Base-by-base conservation (phyloP, 1,140 invertebrate genomes). In the Aphelenchoides besseyi region DNA sequence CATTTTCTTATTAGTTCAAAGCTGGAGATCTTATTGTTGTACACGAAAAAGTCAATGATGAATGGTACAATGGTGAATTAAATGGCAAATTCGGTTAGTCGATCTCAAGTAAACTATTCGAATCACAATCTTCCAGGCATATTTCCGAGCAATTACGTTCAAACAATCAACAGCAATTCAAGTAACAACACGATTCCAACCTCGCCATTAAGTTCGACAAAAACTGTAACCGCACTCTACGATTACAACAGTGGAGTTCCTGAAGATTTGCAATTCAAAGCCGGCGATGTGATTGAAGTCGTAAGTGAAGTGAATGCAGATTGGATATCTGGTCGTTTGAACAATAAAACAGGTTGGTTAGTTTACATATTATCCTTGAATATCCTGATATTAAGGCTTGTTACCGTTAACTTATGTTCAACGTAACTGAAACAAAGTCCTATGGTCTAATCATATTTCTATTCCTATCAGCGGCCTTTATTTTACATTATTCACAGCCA, bases 31-130 rank as follows among this genome's bases (percentile, higher is more conserved):
- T 67, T 29, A 81, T 79, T 30, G 29, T 37, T 12, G 69, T 80
- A 12, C 33, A 64, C 37, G 66, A 72, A 30, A 36, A 64, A 30
- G 72, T 78, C 1, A 68, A 57, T 52, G 62, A 59, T 23, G 94
- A 98, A 83, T 98, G 95, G 95, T 98, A 95, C 95, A 96, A 94
- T 8, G 96, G 96, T 37, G 89, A 89, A 61, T 90, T 95, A 76
- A 92, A 89, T 48, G 90, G 90, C 37, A 89, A 90, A 74, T 89
- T 88, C 12, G 96, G n/a, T n/a, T n/a, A n/a, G n/a, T n/a, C n/a
- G n/a, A n/a, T n/a, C n/a, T n/a, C n/a, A n/a, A n/a, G n/a, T n/a
- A n/a, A n/a, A n/a, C n/a, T n/a, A n/a, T n/a, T n/a, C n/a, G n/a
- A n/a, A n/a, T n/a, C n/a, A n/a, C n/a, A n/a, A n/a, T n/a, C n/a